phyloP scores from a whole-genome alignment of 2,888 invertebrate species.

The Halocaridina rubra region DNA sequence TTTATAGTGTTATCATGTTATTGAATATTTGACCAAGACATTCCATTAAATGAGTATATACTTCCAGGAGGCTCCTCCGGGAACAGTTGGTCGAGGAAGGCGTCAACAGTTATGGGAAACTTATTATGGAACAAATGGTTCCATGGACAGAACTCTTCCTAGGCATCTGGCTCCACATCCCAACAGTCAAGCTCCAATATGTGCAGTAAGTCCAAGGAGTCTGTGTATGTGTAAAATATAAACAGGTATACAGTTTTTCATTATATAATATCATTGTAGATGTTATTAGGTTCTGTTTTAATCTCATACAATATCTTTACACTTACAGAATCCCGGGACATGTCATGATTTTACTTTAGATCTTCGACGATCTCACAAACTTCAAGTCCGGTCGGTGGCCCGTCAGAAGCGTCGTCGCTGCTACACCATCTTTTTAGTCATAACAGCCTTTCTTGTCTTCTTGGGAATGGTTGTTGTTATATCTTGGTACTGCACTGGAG shows the following conservation, averaged over 20 bases:
- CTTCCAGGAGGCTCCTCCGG: slow-evolving; percentile 10
- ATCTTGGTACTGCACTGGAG: slow-evolving; percentile 35
- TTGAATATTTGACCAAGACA: no score
- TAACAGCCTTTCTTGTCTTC: slow-evolving; percentile 42
- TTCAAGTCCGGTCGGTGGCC: background rate
- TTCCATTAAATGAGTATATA: no score
- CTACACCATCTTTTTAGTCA: slow-evolving; percentile 10
- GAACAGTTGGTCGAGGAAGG: slow-evolving; percentile 4
- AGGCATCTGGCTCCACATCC: slow-evolving; percentile 38
- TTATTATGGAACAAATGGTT: background rate
- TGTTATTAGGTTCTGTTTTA: no score
- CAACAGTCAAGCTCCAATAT: slow-evolving; percentile 47
- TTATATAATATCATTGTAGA: no score
- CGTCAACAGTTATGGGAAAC: slow-evolving; percentile 29
- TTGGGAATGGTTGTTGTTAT: slow-evolving; percentile 41
- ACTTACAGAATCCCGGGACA: background rate
- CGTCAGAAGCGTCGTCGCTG: slow-evolving; percentile 10
- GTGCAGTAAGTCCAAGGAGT: slow-evolving; percentile 23
- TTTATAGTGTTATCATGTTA: no score
- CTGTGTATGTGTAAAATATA: background rate
- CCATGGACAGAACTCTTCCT: slow-evolving; percentile 5
- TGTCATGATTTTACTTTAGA: slow-evolving; percentile 57
- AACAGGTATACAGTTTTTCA: no score
- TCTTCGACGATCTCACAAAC: slow-evolving; percentile 19
- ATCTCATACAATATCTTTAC: background rate